These are phyloP conservation scores for Spodoptera frugiperda DNA, from an alignment of 1,140 invertebrate species.

Conservation along the genomic window DNA sequence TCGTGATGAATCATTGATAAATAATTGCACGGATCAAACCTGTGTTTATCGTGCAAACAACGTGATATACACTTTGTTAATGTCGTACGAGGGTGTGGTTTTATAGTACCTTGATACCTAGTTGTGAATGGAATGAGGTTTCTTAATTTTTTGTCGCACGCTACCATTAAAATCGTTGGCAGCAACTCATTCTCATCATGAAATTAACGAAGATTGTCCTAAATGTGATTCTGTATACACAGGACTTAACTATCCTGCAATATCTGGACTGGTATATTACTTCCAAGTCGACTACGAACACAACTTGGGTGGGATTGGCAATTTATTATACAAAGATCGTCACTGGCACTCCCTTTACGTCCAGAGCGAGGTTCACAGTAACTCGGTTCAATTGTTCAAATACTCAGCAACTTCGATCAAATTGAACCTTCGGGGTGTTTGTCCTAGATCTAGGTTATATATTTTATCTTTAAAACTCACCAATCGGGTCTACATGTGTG, in stretches of 20 bases:
- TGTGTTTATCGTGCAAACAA: slow-evolving; percentile 10
- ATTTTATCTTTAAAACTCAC: slow-evolving; percentile 86
- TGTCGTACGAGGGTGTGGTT: neutral
- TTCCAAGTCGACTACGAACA: neutral
- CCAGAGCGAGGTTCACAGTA: neutral
- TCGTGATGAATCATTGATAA: slow-evolving; percentile 36
- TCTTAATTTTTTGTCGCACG: too few relatives aligned
- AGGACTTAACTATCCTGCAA: too few relatives aligned
- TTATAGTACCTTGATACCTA: neutral
- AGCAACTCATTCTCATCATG: neutral
- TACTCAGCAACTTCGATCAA: slow-evolving; percentile 22
- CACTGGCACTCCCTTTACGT: slow-evolving; percentile 28
- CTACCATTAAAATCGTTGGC: neutral
- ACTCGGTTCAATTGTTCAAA: slow-evolving; percentile 27
- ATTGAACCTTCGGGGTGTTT: neutral
- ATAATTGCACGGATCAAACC: slow-evolving; percentile 30
- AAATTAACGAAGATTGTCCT: too few relatives aligned
- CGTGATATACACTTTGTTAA: neutral
- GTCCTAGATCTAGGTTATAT: neutral
- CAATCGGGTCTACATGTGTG: slow-evolving; percentile 98
- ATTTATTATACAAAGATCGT: slow-evolving; percentile 33
- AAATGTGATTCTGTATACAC: too few relatives aligned
- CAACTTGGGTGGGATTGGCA: slow-evolving; percentile 21
- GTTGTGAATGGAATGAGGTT: neutral
- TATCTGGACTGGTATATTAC: slow-evolving; percentile 10